Evolutionary conservation across 2,113 vertebrate species (phyloP).

Genomic region (Pimephales promelas): DNA sequence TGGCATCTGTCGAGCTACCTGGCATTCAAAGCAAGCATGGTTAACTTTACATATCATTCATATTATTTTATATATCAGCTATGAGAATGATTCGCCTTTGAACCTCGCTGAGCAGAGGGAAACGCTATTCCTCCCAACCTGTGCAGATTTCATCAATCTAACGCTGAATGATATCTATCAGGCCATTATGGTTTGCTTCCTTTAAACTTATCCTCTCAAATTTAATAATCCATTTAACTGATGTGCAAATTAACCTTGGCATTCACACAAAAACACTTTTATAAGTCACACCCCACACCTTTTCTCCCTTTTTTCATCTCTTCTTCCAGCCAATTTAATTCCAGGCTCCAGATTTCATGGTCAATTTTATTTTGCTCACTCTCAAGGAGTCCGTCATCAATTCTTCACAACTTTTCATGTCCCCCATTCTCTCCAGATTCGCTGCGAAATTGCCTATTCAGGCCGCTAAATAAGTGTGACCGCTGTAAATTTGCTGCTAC

Average conservation of each 20-base stretch:
- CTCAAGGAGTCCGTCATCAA: slow-evolving; percentile 79
- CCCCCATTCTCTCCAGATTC: slow-evolving; percentile 74
- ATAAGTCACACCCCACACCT: slow-evolving; percentile 64
- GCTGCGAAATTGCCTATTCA: slow-evolving; percentile 79
- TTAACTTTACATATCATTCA: slow-evolving; percentile 30
- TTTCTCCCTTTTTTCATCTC: slow-evolving; percentile 55
- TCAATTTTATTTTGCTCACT: slow-evolving; percentile 79
- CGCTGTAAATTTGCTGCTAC: slow-evolving; percentile 69
- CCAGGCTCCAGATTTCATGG: slow-evolving; percentile 79
- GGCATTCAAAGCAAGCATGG: slow-evolving; percentile 37
- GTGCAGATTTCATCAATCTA: slow-evolving; percentile 50
- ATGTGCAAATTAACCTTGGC: slow-evolving; percentile 76
- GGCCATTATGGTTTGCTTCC: slow-evolving; percentile 61
- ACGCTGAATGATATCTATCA: slow-evolving; percentile 50
- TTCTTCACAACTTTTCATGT: slow-evolving; percentile 81
- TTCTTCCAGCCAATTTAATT: slow-evolving; percentile 78
- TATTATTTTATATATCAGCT: slow-evolving; percentile 43
- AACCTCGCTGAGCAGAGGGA: slow-evolving; percentile 38
- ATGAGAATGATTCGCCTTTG: slow-evolving; percentile 38
- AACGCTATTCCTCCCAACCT: slow-evolving; percentile 54
- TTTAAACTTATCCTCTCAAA: slow-evolving; percentile 62
- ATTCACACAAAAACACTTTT: slow-evolving; percentile 71
- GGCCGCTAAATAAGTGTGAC: slow-evolving; percentile 77
- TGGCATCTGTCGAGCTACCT: slow-evolving; percentile 10
- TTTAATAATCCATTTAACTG: slow-evolving; percentile 74